A percentile compares a stretch with the other conserved stretches of the same genome.
These are phyloP conservation scores for Lagopus leucura DNA, from an alignment of 2,113 vertebrate species.

Conservation along the genomic window DNA sequence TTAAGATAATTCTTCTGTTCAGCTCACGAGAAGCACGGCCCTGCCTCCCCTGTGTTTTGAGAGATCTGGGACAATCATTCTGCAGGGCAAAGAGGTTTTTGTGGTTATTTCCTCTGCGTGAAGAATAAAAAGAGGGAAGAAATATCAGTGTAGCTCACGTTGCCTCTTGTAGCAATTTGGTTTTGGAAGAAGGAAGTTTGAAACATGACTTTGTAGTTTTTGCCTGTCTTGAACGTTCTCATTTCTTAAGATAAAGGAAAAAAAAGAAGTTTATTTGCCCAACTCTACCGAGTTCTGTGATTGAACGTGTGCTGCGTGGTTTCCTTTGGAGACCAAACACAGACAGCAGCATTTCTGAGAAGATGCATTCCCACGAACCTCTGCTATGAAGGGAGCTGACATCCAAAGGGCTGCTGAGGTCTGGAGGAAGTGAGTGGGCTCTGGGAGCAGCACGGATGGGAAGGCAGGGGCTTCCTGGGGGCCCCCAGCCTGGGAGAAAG, in stretches of 20 bases:
- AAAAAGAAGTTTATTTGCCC: neutral
- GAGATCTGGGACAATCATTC: neutral
- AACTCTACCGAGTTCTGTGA: neutral
- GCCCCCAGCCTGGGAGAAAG: neutral
- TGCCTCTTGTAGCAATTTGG: neutral
- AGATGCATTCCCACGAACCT: neutral
- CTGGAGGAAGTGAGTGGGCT: neutral
- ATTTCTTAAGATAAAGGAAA: neutral
- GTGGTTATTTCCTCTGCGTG: neutral
- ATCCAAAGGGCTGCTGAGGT: fast-evolving
- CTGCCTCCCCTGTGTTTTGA: neutral
- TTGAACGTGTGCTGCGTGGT: neutral
- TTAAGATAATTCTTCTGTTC: neutral
- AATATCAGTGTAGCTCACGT: fast-evolving
- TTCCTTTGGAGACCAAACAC: neutral
- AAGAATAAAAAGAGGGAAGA: neutral
- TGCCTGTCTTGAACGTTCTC: neutral
- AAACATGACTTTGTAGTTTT: neutral
- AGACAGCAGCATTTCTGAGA: fast-evolving
- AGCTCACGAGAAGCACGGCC: neutral
- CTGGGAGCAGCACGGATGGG: fast-evolving
- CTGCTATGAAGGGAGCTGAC: neutral
- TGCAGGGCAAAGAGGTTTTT: neutral
- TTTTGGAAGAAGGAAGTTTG: neutral
- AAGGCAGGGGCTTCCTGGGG: neutral